phyloP scores from a whole-genome alignment of 37 sponge, comb jelly and placozoan species.

The Geodia barretti region DNA sequence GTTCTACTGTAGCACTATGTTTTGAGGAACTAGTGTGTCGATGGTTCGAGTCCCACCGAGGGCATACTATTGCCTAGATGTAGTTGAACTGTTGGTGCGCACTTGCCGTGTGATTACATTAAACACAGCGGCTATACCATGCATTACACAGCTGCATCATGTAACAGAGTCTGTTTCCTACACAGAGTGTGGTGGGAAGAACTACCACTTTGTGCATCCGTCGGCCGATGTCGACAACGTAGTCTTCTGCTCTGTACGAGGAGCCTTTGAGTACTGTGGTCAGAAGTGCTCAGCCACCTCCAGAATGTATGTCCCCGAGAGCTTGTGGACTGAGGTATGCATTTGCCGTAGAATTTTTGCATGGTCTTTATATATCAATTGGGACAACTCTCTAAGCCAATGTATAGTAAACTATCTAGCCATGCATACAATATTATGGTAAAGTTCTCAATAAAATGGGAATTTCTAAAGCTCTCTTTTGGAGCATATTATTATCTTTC shows the following conservation, averaged over 20 bases:
- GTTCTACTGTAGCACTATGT: too few species aligned
- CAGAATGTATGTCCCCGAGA: constrained; percentile 90
- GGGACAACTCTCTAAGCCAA: not conserved
- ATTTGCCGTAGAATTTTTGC: too few species aligned
- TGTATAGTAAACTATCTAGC: too few species aligned
- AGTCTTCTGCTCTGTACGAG: constrained; percentile 72
- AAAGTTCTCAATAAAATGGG: too few species aligned
- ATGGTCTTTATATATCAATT: not conserved
- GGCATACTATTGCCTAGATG: not conserved
- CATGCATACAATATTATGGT: too few species aligned
- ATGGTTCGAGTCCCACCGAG: too few species aligned
- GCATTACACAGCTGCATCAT: not conserved
- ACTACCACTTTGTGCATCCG: constrained; percentile 91
- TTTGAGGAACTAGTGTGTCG: too few species aligned
- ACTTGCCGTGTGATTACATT: not conserved
- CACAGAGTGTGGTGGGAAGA: constrained; percentile 96
- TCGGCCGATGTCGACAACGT: constrained; percentile 80
- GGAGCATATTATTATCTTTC: too few species aligned
- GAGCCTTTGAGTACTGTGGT: constrained; percentile 96
- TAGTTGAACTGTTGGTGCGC: not conserved
- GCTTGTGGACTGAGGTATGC: constrained; percentile 86
- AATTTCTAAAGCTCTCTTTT: too few species aligned
- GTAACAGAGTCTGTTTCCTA: not conserved
- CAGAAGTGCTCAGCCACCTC: constrained; percentile 98
- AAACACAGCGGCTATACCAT: not conserved